Conservation (phyloP, 2,888 invertebrate genomes). For the Agrypnus murinus region DNA sequence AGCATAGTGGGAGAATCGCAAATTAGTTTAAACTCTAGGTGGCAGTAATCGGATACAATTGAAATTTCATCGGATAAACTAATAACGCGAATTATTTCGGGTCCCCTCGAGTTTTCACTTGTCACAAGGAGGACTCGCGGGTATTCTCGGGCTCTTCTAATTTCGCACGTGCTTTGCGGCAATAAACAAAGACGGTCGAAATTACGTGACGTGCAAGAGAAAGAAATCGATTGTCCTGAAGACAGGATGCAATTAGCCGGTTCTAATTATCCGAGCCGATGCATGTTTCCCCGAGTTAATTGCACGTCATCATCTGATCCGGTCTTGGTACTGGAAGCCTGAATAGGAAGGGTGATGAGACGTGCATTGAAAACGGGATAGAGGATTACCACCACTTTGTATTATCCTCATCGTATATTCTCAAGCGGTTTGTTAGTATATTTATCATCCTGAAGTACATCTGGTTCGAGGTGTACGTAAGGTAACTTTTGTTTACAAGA, state of each 20-base stretch:
- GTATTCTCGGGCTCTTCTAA: neutral
- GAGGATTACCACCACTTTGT: conserved; percentile 15
- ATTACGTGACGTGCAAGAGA: conserved; percentile 35
- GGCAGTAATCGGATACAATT: conserved; percentile 32
- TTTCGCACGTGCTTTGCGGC: conserved; percentile 1
- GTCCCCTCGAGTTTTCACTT: conserved; percentile 30
- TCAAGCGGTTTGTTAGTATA: conserved; percentile 27
- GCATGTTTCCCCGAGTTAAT: conserved; percentile 15
- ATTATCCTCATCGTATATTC: conserved; percentile 29
- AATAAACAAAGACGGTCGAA: conserved; percentile 14
- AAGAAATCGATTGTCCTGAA: conserved; percentile 33
- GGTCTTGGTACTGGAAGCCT: neutral
- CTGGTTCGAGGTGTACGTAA: conserved; percentile 14
- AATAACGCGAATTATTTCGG: conserved; percentile 33
- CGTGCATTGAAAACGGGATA: conserved; percentile 4
- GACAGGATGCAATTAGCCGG: conserved; percentile 40
- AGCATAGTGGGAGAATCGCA: conserved; percentile 19
- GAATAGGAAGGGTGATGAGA: neutral
- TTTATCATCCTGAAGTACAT: conserved; percentile 26
- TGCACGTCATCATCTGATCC: neutral
- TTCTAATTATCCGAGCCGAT: conserved; percentile 35
- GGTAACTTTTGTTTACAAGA: conserved; percentile 26
- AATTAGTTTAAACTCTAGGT: conserved; percentile 30
- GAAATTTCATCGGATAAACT: conserved; percentile 39
- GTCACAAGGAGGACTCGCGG: neutral